These are phyloP conservation scores for Polydrusus tereticollis DNA, from an alignment of 2,888 invertebrate genomes.

Conservation along the genomic window DNA sequence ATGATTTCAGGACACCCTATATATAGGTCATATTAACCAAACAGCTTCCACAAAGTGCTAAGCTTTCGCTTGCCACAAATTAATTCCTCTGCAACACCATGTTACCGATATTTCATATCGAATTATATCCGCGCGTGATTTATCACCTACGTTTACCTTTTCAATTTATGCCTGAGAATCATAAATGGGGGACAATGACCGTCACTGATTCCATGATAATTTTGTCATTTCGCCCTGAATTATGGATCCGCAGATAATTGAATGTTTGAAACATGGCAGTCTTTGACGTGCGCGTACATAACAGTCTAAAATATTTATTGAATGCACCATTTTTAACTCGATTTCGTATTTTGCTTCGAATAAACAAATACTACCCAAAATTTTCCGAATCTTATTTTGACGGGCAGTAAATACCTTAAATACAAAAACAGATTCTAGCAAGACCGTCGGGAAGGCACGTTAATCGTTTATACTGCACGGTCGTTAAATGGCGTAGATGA, in stretches of 20 bases:
- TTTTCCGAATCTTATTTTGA: no score
- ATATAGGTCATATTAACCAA: no score
- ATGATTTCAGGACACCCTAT: no score
- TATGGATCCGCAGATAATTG: slow-evolving; percentile 53
- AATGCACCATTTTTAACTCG: slow-evolving; percentile 2
- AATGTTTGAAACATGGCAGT: slow-evolving; percentile 44
- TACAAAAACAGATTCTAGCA: not conserved
- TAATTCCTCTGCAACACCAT: slow-evolving; percentile 15
- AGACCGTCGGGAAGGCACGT: not conserved
- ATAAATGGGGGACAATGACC: slow-evolving; percentile 40
- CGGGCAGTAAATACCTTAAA: no score
- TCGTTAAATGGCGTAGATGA: not conserved
- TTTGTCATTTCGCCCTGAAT: slow-evolving; percentile 52
- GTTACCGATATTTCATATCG: slow-evolving; percentile 19
- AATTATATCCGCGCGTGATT: slow-evolving; percentile 41
- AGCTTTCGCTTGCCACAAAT: slow-evolving; percentile 28
- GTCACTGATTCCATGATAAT: slow-evolving; percentile 46
- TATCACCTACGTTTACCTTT: slow-evolving; percentile 46
- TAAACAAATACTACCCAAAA: no score
- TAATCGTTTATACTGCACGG: not conserved
- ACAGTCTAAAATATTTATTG: slow-evolving; percentile 7
- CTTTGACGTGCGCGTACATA: slow-evolving; percentile 24
- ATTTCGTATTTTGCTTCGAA: slow-evolving; percentile 8
- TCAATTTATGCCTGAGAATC: slow-evolving; percentile 38
- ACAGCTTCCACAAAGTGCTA: not conserved